Conservation (phyloP, 2,113 vertebrate species). For the Sylvietta virens region DNA sequence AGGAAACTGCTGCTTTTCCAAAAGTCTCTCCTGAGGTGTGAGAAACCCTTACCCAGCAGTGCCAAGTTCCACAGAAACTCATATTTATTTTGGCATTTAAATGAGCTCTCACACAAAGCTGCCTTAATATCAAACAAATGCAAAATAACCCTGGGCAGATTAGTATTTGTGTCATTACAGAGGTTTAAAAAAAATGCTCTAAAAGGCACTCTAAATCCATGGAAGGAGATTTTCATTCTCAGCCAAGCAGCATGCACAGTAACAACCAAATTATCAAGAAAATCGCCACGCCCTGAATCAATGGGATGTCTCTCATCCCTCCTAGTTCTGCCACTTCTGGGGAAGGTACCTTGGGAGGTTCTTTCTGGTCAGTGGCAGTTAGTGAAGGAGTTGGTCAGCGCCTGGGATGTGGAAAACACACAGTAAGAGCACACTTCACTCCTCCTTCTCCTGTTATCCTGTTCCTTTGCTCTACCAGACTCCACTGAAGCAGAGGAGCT, state of each 20-base stretch:
- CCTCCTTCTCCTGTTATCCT: neutral
- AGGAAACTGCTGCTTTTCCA: neutral
- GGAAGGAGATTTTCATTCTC: neutral
- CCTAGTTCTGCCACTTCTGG: neutral
- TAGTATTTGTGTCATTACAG: neutral
- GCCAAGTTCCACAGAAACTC: neutral
- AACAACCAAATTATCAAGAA: neutral
- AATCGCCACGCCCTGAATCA: neutral
- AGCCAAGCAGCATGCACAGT: neutral
- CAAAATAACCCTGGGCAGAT: neutral
- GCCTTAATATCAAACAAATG: neutral
- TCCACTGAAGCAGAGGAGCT: neutral
- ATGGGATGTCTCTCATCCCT: neutral
- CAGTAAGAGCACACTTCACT: fast-evolving
- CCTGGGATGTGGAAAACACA: neutral
- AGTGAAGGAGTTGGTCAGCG: neutral
- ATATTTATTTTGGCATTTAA: slow-evolving; percentile 20
- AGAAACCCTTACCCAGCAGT: neutral
- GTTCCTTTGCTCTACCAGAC: neutral
- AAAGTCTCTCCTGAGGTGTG: neutral
- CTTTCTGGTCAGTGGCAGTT: neutral
- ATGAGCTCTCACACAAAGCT: neutral
- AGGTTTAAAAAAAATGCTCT: neutral
- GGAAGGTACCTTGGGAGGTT: neutral
- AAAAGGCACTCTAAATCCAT: neutral